A percentile compares a stretch with the other conserved stretches of the same genome.
These are phyloP conservation scores for Pseudochirops cupreus DNA, from an alignment of 2,797 vertebrate genomes.

Conservation along the genomic window DNA sequence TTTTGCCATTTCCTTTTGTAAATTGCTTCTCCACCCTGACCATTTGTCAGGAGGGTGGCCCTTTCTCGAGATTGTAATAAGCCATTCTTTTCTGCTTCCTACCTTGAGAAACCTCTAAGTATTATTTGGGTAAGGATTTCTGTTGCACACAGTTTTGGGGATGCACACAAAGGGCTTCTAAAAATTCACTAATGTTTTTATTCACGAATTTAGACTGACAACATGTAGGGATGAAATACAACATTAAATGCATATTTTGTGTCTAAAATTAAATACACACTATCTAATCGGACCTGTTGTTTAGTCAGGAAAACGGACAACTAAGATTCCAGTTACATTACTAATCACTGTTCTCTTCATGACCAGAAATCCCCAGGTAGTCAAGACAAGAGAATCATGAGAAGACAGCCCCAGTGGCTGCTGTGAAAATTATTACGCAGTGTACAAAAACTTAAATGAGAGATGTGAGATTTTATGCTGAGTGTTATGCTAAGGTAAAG, in stretches of 20 bases:
- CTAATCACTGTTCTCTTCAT: background rate
- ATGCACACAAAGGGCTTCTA: no score
- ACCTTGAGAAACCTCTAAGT: no score
- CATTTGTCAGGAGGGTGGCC: no score
- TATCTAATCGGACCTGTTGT: background rate
- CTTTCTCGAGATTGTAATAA: no score
- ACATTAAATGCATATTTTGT: background rate
- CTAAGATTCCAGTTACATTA: background rate
- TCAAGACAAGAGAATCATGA: background rate
- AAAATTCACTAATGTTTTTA: background rate
- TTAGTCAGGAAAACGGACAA: background rate
- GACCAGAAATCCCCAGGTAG: background rate
- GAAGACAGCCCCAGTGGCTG: background rate
- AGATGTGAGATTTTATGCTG: background rate
- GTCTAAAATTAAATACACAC: background rate
- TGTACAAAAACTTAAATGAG: background rate
- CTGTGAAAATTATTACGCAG: background rate
- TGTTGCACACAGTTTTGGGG: no score
- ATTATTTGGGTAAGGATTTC: no score
- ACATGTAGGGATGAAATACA: background rate
- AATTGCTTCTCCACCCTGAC: no score
- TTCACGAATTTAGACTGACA: background rate
- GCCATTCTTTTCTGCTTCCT: no score
- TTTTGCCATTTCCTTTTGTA: no score
- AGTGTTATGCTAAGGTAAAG: background rate